Percentiles rank a stretch among this genome's conserved stretches.
Evolutionary conservation across 1,140 invertebrate species (phyloP).

Genomic region (Plutomurus gul): DNA sequence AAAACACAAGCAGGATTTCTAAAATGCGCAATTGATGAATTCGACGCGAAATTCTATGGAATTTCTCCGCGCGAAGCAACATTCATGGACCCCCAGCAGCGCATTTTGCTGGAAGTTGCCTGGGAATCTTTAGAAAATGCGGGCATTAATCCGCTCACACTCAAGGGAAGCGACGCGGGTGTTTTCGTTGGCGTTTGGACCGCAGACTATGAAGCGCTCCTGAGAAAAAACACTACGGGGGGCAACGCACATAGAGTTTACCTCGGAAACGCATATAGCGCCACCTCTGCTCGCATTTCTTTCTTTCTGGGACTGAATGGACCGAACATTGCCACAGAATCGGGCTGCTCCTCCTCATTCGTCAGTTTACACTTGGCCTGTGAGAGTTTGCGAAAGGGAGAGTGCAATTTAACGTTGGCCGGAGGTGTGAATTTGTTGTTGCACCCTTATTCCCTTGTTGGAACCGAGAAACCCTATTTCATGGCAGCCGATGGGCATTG

Average conservation of each 20-base stretch:
- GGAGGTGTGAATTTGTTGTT: conserved; percentile 37
- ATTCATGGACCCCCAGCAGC: conserved; percentile 53
- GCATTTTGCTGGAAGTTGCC: not conserved
- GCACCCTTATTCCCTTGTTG: no score
- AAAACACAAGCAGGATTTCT: no score
- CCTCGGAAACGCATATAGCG: conserved; percentile 40
- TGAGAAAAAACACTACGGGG: not conserved
- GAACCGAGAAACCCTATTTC: no score
- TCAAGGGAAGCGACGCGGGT: conserved; percentile 81
- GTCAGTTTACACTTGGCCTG: conserved; percentile 34
- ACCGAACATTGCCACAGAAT: no score
- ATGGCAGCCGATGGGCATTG: not conserved
- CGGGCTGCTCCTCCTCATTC: conserved; percentile 36
- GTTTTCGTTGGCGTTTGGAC: conserved; percentile 86
- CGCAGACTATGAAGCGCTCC: conserved; percentile 73
- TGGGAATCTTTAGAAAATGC: not conserved
- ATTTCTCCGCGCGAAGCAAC: conserved; percentile 63
- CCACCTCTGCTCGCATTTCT: not conserved
- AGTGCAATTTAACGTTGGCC: conserved; percentile 22
- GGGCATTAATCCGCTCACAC: conserved; percentile 75
- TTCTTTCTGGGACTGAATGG: conserved; percentile 32
- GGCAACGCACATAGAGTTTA: not conserved
- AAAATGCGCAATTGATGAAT: no score
- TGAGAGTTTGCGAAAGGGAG: conserved; percentile 14
- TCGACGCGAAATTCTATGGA: conserved; percentile 63